Base-by-base conservation (phyloP, 1,140 invertebrate genomes). In the Aphelenchoides besseyi region DNA sequence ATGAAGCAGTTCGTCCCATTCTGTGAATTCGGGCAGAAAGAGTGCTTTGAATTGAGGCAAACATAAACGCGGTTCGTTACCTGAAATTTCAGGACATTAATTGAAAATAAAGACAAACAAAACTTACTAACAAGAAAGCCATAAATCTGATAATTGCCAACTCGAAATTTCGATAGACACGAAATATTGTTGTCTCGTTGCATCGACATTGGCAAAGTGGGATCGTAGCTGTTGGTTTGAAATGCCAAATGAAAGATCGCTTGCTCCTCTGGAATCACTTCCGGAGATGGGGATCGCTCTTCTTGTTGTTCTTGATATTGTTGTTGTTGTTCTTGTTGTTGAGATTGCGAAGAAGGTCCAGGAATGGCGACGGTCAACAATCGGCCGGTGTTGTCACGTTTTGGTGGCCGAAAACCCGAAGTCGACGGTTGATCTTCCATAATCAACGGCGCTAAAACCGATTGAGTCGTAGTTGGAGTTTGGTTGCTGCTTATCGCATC, bases 1-100 rank as follows among this genome's bases (percentile, higher is more conserved):
- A 28, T 12, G 5, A 5, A 59, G 16, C 55, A 59, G 32, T 33
- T 59, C 12, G 18, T 59, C 55, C 5, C 5, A 28, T 33, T 18
- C 55, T 5, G 5, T 33, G 55, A 5, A 59, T 5, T 59, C 55
- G 5, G 55, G 55, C 26, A 59, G 23, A 12, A 59, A 8, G 18
- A 59, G 32, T 12, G 55, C 55, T 28, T 33, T 28, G 5, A 59
- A 33, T 18, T 59, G 55, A 23, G 55, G 55, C 55, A 59, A 33
- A 59, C 55, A 59, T 28, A 59, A 33, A 33, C 55, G 55, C 5
- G 55, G 55, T 18, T 59, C 55, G 55, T 23, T 23, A 23, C 55
- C 41, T 48, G 41, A 12, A 48, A 48, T 48, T 23, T 23, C 12
- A 48, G 12, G 41, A 48, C 12, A 48, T 16, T 48, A 12, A 48